phyloP scores from a whole-genome alignment of 2,113 vertebrate species.

The Corynorhinus townsendii region DNA sequence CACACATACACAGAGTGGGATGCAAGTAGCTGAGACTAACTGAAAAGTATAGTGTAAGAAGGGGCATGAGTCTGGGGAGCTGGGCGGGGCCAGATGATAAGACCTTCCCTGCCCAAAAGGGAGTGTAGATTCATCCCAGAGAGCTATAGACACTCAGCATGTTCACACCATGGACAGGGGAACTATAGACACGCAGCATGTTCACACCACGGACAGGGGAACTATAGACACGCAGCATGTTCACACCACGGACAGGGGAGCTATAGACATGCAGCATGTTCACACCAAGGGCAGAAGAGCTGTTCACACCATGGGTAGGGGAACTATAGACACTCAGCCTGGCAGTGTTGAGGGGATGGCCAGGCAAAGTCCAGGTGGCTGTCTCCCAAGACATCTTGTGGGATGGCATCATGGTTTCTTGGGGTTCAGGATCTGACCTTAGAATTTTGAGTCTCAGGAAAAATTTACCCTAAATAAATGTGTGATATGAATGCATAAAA shows the following conservation, averaged over 20 bases:
- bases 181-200: too few relatives aligned
- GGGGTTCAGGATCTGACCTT: not conserved
- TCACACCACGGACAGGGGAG: too few relatives aligned
- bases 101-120: too few relatives aligned
- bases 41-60: not conserved
- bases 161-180: rapidly evolving
- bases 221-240: not conserved
- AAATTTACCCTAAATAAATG: not conserved
- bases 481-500: rapidly evolving
- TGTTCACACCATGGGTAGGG: too few relatives aligned
- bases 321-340: too few relatives aligned
- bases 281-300: too few relatives aligned
- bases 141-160: not conserved
- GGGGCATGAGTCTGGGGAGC: not conserved
- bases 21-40: rapidly evolving
- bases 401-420: not conserved
- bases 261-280: too few relatives aligned
- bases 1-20: not conserved
- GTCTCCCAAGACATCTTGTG: not conserved
- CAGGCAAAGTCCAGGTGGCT: not conserved
- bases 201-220: not conserved
- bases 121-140: rapidly evolving
- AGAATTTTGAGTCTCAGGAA: not conserved
- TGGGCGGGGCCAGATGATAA: not conserved
- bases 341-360: too few relatives aligned